Evolutionary conservation across 1,140 invertebrate species (phyloP).

Genomic region (Orius insidiosus): DNA sequence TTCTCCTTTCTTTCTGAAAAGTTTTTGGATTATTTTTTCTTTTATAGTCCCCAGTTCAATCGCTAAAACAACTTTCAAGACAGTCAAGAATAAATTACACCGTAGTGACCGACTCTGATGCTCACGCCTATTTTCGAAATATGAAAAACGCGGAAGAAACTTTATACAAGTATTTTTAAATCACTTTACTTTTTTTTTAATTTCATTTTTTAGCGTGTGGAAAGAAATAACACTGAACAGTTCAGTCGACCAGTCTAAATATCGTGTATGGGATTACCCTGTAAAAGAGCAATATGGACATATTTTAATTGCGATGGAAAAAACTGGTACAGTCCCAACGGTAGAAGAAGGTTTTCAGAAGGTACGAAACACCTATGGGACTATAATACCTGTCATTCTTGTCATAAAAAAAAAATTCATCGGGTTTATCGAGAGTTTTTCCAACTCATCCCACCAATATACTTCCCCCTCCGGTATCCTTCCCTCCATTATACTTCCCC

Average conservation of each 20-base stretch:
- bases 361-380: slow-evolving; percentile 25
- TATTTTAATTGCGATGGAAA: slow-evolving; percentile 65
- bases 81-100: slow-evolving; percentile 87
- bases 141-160: slow-evolving; percentile 83
- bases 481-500: no score
- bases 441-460: no score
- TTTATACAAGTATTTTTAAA: slow-evolving; percentile 45
- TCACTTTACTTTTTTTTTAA: background rate
- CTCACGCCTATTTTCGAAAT: slow-evolving; percentile 75
- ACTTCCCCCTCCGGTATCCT: no score
- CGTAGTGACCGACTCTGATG: slow-evolving; percentile 57
- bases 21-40: slow-evolving; percentile 15
- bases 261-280: slow-evolving; percentile 83
- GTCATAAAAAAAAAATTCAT: no score
- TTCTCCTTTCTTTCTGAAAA: no score
- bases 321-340: slow-evolving; percentile 47
- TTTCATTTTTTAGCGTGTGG: slow-evolving; percentile 47
- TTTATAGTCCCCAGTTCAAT: slow-evolving; percentile 60
- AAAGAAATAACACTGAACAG: slow-evolving; percentile 73
- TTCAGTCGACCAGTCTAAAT: slow-evolving; percentile 51
- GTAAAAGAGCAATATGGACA: slow-evolving; percentile 79
- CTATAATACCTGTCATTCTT: background rate
- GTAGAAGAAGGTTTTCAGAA: slow-evolving; percentile 55
- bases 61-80: slow-evolving; percentile 66
- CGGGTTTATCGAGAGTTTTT: no score